Conservation (phyloP, 2,888 invertebrate genomes). For the Eristalis tenax region DNA sequence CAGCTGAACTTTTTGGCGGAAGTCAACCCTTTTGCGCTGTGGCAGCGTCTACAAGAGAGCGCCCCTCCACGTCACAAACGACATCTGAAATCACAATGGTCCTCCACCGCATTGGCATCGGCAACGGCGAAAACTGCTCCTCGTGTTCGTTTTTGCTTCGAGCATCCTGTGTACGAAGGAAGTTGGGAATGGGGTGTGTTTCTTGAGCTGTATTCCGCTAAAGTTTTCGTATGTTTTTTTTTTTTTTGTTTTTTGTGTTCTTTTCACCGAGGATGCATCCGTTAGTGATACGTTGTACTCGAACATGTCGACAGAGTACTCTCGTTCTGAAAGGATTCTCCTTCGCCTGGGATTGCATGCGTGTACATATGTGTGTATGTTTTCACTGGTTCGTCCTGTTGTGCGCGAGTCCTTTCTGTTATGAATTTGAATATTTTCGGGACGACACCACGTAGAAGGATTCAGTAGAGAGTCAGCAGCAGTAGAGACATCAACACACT, state of each 20-base stretch:
- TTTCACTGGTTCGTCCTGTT: slow-evolving; percentile 10
- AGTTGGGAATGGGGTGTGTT: slow-evolving; percentile 12
- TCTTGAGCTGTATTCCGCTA: slow-evolving; percentile 45
- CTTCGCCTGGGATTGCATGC: slow-evolving; percentile 22
- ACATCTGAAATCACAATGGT: slow-evolving; percentile 65
- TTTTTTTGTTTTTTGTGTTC: background rate
- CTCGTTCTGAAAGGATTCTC: slow-evolving; percentile 56
- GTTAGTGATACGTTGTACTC: slow-evolving; percentile 47
- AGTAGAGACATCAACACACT: slow-evolving; percentile 26
- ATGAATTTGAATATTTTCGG: slow-evolving; percentile 66
- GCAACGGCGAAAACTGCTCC: slow-evolving; percentile 37
- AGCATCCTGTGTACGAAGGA: slow-evolving; percentile 39
- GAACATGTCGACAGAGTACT: slow-evolving; percentile 67
- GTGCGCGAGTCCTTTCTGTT: slow-evolving; percentile 50
- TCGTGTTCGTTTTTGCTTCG: slow-evolving; percentile 47
- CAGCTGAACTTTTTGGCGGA: slow-evolving; percentile 63
- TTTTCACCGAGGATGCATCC: slow-evolving; percentile 15
- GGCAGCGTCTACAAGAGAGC: slow-evolving; percentile 31
- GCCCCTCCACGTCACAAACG: slow-evolving; percentile 47
- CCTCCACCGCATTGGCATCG: slow-evolving; percentile 4
- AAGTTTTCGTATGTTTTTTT: slow-evolving; percentile 20
- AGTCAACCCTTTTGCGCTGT: slow-evolving; percentile 61
- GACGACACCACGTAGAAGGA: slow-evolving; percentile 56
- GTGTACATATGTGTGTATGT: background rate
- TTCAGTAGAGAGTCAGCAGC: slow-evolving; percentile 43